Percentiles rank a stretch among this genome's conserved stretches.
phyloP scores from a whole-genome alignment of 2,888 invertebrate species.

The Cephonodes hylas region DNA sequence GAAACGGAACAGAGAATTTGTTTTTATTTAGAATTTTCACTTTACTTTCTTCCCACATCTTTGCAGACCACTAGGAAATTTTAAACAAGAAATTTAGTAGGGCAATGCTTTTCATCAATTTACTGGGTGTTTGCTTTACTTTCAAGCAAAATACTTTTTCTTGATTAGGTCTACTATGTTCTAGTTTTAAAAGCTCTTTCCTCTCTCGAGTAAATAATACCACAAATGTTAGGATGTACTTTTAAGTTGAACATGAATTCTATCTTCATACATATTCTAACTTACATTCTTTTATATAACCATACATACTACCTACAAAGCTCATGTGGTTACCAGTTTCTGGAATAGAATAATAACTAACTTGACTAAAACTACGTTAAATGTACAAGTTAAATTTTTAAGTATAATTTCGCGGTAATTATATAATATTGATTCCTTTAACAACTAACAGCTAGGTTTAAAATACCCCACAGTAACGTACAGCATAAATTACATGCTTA shows the following conservation, averaged over 20 bases:
- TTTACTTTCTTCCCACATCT: not conserved
- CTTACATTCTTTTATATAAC: no score
- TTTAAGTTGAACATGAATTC: no score
- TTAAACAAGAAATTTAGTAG: not conserved
- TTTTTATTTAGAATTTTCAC: conserved; percentile 5
- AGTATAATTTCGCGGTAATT: no score
- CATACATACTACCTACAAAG: no score
- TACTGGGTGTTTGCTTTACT: not conserved
- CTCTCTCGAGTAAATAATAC: no score
- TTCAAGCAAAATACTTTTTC: not conserved
- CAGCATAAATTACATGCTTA: not conserved
- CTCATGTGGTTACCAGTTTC: no score
- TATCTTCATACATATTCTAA: no score
- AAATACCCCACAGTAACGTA: not conserved
- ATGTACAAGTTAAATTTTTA: no score
- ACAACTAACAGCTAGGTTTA: not conserved
- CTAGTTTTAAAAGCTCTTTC: no score
- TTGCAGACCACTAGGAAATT: not conserved
- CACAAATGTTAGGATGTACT: no score
- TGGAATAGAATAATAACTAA: no score
- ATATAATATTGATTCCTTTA: not conserved
- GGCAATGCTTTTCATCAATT: not conserved
- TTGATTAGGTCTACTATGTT: not conserved
- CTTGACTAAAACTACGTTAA: no score
- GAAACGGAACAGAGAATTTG: not conserved